phyloP scores from a whole-genome alignment of 2,888 invertebrate species.

The Stratiomys singularior region DNA sequence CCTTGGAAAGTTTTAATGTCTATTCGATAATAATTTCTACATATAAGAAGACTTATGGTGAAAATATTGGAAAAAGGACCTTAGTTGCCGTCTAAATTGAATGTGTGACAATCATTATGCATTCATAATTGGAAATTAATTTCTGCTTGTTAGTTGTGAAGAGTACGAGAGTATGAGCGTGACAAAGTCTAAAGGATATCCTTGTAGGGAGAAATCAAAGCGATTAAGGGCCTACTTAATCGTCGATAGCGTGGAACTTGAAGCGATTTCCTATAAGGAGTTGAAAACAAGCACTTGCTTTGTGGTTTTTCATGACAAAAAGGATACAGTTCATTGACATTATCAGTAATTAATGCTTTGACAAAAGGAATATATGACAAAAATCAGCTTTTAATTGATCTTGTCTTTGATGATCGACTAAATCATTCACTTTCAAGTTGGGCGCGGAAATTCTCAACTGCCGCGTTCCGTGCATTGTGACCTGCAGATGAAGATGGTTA shows the following conservation, averaged over 20 bases:
- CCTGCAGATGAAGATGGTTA: background rate
- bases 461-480: background rate
- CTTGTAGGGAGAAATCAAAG: background rate
- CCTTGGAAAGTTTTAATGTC: background rate
- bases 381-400: background rate
- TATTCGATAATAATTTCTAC: background rate
- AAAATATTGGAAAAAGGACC: background rate
- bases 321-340: background rate
- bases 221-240: background rate
- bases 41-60: background rate
- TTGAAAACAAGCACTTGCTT: background rate
- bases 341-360: background rate
- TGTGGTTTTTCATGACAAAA: background rate
- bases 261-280: background rate
- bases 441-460: background rate
- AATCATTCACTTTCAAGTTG: background rate
- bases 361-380: background rate
- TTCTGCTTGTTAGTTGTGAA: background rate
- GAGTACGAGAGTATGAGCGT: background rate
- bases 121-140: constrained; percentile 39
- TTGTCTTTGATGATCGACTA: background rate
- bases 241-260: background rate
- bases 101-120: constrained; percentile 38
- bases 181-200: background rate
- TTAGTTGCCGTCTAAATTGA: constrained; percentile 8